A percentile compares a stretch with the other conserved stretches of the same genome.
phyloP scores from a whole-genome alignment of 2,797 vertebrate species.

The Podarcis lilfordi region DNA sequence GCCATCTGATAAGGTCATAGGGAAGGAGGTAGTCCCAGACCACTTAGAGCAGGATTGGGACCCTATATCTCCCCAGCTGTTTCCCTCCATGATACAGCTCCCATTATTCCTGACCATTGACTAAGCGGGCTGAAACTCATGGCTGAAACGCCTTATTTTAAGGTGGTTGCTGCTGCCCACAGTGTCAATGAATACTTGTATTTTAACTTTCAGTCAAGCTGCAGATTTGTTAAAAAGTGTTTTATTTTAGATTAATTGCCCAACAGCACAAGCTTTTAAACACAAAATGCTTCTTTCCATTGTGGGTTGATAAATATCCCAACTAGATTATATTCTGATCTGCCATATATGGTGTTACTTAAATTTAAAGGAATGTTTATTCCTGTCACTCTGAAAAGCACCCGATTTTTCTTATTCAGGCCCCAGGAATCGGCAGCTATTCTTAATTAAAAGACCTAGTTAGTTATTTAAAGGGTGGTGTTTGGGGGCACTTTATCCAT shows the following conservation, averaged over 20 bases:
- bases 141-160: neutral
- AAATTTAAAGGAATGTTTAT: neutral
- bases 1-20: neutral
- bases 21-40: neutral
- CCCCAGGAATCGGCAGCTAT: accelerated
- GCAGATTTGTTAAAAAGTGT: no score
- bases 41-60: neutral
- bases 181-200: neutral
- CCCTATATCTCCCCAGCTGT: no score
- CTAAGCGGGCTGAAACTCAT: no score
- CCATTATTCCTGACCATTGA: no score
- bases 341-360: neutral
- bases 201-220: neutral
- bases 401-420: neutral
- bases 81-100: no score
- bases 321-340: neutral
- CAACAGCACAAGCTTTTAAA: no score
- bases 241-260: no score
- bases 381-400: neutral
- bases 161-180: neutral
- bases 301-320: neutral
- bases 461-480: accelerated
- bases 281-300: neutral
- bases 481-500: neutral
- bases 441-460: neutral